Evolutionary conservation across 2,888 invertebrate genomes (phyloP), one percentile per base, ranked within the genome.

Genomic region (Drosophila fulvimacula): DNA sequence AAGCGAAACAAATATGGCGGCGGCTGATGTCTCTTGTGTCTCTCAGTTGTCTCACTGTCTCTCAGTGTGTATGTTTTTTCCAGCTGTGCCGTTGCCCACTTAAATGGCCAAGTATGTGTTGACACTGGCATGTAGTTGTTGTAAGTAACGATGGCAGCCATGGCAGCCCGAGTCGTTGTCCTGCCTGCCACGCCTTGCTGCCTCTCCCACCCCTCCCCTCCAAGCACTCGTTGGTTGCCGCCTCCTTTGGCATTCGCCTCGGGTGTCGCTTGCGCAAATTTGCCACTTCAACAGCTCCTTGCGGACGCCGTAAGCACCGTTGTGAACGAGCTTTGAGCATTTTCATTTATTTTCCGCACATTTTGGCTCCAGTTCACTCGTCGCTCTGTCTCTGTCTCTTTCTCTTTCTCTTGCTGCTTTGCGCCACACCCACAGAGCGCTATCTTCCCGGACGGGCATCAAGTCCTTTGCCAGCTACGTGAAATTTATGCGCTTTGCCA

Each of bases 271-370:
- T 91, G 90, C 88, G 91, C 91, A 92, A 91, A 91, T 91, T 91
- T 92, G 92, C 91, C 92, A 91, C 91, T 91, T 91, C 91, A 91
- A 91, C 91, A 91, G 91, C 91, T 91, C 90, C 91, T 91, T 91
- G 91, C 84, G 91, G 90, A 91, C 81, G 91, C 91, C 91, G 91
- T 92, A 90, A 91, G 91, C 91, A 87, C 91, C 89, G 83, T 88
- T 91, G 89, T 90, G 91, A 91, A 91, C 89, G 92, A 91, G 91
- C 91, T 91, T 82, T 90, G 90, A 91, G 90, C 87, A 90, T 90
- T 91, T 91, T 90, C 92, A 91, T 91, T 91, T 91, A 90, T 91
- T 89, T 89, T 89, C 85, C 85, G 81, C 83, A 82, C 88, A 84
- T 90, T 90, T 87, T 78, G 61, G 57, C 80, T 65, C 60, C 70